These are phyloP conservation scores for Drosophila ustulata DNA, from an alignment of 2,888 invertebrate species.

Conservation along the genomic window DNA sequence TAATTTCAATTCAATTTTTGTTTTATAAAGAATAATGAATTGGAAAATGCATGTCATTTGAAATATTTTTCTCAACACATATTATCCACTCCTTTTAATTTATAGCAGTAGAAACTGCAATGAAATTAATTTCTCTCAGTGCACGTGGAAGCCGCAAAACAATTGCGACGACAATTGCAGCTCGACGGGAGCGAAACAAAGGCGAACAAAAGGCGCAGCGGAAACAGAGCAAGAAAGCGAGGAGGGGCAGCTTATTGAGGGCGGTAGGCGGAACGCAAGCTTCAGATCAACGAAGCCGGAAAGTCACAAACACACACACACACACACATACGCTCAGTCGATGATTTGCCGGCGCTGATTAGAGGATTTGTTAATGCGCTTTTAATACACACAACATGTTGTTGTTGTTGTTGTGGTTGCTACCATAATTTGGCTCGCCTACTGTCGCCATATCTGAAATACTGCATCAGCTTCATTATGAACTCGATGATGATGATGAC, in stretches of 20 bases:
- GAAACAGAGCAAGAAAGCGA: conserved; percentile 43
- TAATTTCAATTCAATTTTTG: too few relatives aligned
- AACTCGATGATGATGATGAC: conserved; percentile 24
- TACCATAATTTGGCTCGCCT: conserved; percentile 55
- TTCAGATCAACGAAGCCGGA: conserved; percentile 41
- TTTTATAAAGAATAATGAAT: too few relatives aligned
- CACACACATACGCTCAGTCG: conserved; percentile 22
- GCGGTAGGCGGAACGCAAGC: conserved; percentile 26
- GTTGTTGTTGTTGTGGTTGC: conserved; percentile 13
- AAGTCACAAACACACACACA: conserved; percentile 37
- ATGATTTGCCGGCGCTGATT: conserved; percentile 73
- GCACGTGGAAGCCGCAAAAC: conserved; percentile 37
- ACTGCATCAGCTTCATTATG: conserved; percentile 51
- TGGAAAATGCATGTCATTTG: too few relatives aligned
- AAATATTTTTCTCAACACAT: too few relatives aligned
- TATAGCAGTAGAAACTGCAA: too few relatives aligned
- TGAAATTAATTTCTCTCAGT: conserved; percentile 38
- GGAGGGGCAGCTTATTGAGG: conserved; percentile 12
- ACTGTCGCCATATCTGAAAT: conserved; percentile 52
- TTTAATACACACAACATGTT: conserved; percentile 62
- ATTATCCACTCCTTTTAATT: too few relatives aligned
- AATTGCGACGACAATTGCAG: conserved; percentile 38
- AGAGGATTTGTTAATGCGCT: conserved; percentile 80
- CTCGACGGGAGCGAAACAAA: conserved; percentile 44
- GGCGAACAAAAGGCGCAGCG: conserved; percentile 53